Percentiles rank a stretch among this genome's conserved stretches.
These are phyloP conservation scores for Pollenia amentaria DNA, from an alignment of 2,888 invertebrate genomes.

Conservation along the genomic window DNA sequence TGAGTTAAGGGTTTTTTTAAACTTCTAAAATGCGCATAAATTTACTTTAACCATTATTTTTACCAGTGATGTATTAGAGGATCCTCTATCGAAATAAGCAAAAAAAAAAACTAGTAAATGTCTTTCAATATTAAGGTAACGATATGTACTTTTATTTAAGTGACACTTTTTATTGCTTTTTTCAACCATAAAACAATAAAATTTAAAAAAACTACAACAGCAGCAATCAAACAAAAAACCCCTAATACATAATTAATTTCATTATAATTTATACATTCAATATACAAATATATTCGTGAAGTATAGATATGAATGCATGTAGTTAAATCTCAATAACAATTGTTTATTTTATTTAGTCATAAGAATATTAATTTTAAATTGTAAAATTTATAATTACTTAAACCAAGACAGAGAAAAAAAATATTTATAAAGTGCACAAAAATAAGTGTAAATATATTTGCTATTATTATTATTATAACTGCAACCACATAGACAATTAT, in stretches of 20 bases:
- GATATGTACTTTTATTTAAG: neutral
- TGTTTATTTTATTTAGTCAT: conserved; percentile 42
- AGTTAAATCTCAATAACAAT: conserved; percentile 37
- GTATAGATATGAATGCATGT: conserved; percentile 14
- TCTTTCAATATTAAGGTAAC: too few species aligned
- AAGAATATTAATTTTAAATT: conserved; percentile 36
- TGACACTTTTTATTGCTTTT: conserved; percentile 15
- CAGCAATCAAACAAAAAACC: conserved; percentile 6
- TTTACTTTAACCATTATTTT: too few species aligned
- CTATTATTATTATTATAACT: too few species aligned
- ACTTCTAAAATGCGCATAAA: too few species aligned
- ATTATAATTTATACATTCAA: conserved; percentile 18
- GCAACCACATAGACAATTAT: too few species aligned
- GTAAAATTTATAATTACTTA: conserved; percentile 15
- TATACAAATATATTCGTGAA: neutral
- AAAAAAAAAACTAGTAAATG: too few species aligned
- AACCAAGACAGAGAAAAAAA: conserved; percentile 1
- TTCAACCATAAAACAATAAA: conserved; percentile 4
- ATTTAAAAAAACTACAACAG: neutral
- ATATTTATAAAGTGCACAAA: neutral
- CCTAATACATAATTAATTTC: conserved; percentile 14
- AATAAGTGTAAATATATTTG: neutral
- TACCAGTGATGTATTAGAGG: too few species aligned
- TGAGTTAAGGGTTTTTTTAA: too few species aligned
- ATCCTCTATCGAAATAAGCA: too few species aligned